Evolutionary conservation across 1,140 invertebrate genomes (phyloP).

Genomic region (Hylaeus anthracinus): DNA sequence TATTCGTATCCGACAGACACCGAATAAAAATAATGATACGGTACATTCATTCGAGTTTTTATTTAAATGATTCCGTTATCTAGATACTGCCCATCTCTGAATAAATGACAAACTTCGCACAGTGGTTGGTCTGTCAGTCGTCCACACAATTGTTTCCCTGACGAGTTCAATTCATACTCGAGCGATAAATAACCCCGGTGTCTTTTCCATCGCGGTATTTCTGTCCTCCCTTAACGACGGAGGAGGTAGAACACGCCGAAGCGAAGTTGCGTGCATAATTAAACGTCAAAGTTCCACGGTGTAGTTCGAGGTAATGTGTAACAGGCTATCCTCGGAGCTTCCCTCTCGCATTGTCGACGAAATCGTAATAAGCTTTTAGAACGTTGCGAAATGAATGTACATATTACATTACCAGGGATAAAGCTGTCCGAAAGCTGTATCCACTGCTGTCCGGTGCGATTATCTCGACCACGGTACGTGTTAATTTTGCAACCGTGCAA

Average conservation of each 20-base stretch:
- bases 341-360: constrained; percentile 54
- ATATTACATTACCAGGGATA: neutral
- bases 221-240: constrained; percentile 25
- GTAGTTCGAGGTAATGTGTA: constrained; percentile 59
- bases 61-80: too few species aligned
- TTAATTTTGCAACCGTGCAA: constrained; percentile 4
- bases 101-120: neutral
- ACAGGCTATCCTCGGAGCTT: constrained; percentile 46
- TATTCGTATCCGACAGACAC: too few species aligned
- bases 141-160: too few species aligned
- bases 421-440: constrained; percentile 7
- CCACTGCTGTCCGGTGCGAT: neutral
- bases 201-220: constrained; percentile 20
- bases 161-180: too few species aligned
- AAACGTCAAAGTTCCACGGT: constrained; percentile 72
- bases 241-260: constrained; percentile 69
- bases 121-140: neutral
- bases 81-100: too few species aligned
- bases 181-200: neutral
- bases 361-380: constrained; percentile 62
- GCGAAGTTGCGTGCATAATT: constrained; percentile 75
- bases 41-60: too few species aligned
- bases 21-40: too few species aligned
- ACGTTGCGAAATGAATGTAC: constrained; percentile 22
- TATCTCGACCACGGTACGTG: neutral